Base-by-base conservation (phyloP, 2,888 invertebrate genomes). In the Paralinhomoeus sp. region DNA sequence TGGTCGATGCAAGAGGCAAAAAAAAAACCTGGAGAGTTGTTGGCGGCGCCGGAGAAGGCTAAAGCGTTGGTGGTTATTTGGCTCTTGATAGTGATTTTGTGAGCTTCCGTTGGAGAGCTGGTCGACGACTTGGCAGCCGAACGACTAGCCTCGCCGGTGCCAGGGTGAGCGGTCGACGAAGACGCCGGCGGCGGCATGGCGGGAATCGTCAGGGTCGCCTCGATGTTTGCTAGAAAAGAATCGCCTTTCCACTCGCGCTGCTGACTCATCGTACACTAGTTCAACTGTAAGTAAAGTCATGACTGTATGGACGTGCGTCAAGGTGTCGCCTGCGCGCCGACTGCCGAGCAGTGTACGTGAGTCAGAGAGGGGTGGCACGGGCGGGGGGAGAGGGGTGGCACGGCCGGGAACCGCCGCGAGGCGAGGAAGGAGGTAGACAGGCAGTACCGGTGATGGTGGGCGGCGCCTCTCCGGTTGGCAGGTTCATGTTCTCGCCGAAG, bases 191-290 rank as follows among this genome's bases (percentile, higher is more conserved):
- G 23, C 23, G 39, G 21, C 22, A 12, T 24, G 9, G 39, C 44
- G 9, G 46, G 46, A 24, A 44, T 37, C 15, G 38, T 46, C n/a
- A 46, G 40, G 9, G 37, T 33, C 12, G 46, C 44, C 45, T 46
- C 46, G 37, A 46, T 41, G 34, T 45, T 48, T 3, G 46, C 46
- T 46, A n/a, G n/a, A n/a, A n/a, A n/a, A n/a, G n/a, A n/a, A n/a
- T n/a, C n/a, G n/a, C n/a, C n/a, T n/a, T n/a, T n/a, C n/a, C n/a
- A n/a, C n/a, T n/a, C n/a, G n/a, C n/a, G n/a, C n/a, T n/a, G n/a
- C n/a, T n/a, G n/a, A n/a, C n/a, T n/a, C n/a, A n/a, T n/a, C n/a
- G n/a, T n/a, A n/a, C n/a, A n/a, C n/a, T n/a, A n/a, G n/a, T n/a
- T n/a, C n/a, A n/a, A n/a, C n/a, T n/a, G n/a, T n/a, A n/a, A n/a